Conservation (phyloP, 2,797 vertebrate species). For the Buphagus erythrorhynchus region DNA sequence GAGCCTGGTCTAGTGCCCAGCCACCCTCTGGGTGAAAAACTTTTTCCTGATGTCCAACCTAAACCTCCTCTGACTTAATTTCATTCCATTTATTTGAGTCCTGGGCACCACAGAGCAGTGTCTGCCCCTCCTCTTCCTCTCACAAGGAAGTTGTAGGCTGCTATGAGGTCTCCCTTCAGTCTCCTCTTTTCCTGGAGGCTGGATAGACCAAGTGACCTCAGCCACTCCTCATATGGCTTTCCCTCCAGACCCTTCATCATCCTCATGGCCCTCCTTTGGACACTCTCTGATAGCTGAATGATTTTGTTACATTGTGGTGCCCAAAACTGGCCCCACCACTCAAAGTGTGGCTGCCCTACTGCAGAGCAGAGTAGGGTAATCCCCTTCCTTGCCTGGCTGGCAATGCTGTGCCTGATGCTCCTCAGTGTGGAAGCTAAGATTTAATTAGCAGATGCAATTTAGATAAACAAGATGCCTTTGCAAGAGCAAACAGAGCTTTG, state of each 20-base stretch:
- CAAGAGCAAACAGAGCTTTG: too few species aligned
- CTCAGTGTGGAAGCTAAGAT: too few species aligned
- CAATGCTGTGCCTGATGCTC: rapidly evolving
- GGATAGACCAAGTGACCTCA: neutral
- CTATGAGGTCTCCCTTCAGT: neutral
- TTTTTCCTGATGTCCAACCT: neutral
- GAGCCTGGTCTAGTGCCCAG: neutral
- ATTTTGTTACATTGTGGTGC: neutral
- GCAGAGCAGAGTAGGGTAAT: neutral
- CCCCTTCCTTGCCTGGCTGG: neutral
- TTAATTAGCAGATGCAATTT: too few species aligned
- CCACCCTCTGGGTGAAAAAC: neutral
- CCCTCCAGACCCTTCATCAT: neutral
- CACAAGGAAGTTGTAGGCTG: neutral
- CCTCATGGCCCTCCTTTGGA: too few species aligned
- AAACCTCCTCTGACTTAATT: neutral
- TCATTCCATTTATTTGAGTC: neutral
- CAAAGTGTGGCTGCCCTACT: neutral
- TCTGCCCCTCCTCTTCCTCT: neutral
- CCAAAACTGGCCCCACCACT: neutral
- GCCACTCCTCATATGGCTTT: neutral
- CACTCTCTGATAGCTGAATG: neutral
- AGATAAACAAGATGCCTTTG: too few species aligned
- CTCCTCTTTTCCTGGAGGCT: neutral
- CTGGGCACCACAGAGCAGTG: neutral